Conservation (phyloP, 2,797 vertebrate genomes). For the Cichlasoma orientale region DNA sequence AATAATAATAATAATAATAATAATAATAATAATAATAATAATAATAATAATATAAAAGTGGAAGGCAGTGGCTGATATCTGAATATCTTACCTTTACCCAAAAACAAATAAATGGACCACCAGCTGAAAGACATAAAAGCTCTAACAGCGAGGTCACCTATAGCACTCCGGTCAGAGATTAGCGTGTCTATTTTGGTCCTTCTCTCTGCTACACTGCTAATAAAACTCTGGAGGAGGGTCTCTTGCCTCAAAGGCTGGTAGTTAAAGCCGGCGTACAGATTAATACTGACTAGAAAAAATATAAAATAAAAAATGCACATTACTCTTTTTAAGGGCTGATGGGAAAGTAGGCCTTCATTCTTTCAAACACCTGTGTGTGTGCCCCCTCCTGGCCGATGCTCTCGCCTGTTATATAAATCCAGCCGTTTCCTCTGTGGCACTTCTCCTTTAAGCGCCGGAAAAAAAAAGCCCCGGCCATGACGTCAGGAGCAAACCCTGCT, state of each 20-base stretch:
- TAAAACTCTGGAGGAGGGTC: constrained; percentile 15
- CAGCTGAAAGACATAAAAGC: neutral
- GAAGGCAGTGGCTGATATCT: too few relatives aligned
- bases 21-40: too few relatives aligned
- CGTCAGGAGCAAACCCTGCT: constrained; percentile 75
- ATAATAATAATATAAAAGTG: too few relatives aligned
- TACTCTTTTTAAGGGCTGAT: neutral
- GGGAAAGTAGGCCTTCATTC: neutral
- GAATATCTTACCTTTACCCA: neutral
- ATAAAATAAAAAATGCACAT: neutral
- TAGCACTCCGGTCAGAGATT: constrained; percentile 29
- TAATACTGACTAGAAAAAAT: neutral
- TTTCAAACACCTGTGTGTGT: neutral
- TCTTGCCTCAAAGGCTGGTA: neutral
- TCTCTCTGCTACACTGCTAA: constrained; percentile 16
- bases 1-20: too few relatives aligned
- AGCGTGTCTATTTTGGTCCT: constrained; percentile 45
- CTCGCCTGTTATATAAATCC: neutral
- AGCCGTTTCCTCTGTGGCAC: constrained; percentile 14
- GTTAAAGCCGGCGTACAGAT: neutral
- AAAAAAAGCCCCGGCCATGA: constrained; percentile 59
- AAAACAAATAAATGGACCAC: neutral
- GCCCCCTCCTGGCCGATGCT: neutral
- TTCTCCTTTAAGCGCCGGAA: constrained; percentile 70
- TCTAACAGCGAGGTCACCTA: constrained; percentile 29